Evolutionary conservation across 1,140 invertebrate genomes (phyloP).

Genomic region (Chironomus striatipennis): DNA sequence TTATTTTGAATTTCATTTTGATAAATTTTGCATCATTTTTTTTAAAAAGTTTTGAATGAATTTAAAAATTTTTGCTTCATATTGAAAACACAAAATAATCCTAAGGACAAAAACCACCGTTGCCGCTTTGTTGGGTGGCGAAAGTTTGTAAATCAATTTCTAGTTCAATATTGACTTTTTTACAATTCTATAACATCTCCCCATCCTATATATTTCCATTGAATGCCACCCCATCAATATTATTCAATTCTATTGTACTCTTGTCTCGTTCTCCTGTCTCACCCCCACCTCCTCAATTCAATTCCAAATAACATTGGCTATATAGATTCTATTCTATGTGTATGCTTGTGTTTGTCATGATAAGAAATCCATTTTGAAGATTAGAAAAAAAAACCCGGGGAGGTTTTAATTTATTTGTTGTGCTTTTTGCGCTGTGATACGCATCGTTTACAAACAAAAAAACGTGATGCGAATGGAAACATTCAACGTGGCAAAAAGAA

Average conservation of each 20-base stretch:
- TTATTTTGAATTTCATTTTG: too few relatives aligned
- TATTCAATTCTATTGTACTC: too few relatives aligned
- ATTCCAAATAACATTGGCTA: too few relatives aligned
- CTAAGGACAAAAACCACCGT: too few relatives aligned
- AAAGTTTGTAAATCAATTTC: constrained; percentile 10
- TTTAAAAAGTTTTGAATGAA: neutral
- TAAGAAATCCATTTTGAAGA: constrained; percentile 14
- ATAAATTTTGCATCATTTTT: neutral
- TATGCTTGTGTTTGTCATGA: neutral
- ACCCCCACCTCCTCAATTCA: too few relatives aligned
- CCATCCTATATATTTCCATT: neutral
- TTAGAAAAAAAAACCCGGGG: constrained; percentile 1
- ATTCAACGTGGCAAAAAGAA: neutral
- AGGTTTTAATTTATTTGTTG: constrained; percentile 14
- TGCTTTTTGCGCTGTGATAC: neutral
- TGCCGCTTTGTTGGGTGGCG: neutral
- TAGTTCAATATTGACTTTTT: constrained; percentile 8
- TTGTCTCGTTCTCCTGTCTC: too few relatives aligned
- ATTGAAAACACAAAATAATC: neutral
- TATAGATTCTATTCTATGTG: too few relatives aligned
- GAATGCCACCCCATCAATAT: too few relatives aligned
- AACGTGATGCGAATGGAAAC: constrained; percentile 6
- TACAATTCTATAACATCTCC: neutral
- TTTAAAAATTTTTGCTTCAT: neutral
- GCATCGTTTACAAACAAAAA: neutral